Conservation (phyloP, 2,888 invertebrate species). For the Arge pagana region DNA sequence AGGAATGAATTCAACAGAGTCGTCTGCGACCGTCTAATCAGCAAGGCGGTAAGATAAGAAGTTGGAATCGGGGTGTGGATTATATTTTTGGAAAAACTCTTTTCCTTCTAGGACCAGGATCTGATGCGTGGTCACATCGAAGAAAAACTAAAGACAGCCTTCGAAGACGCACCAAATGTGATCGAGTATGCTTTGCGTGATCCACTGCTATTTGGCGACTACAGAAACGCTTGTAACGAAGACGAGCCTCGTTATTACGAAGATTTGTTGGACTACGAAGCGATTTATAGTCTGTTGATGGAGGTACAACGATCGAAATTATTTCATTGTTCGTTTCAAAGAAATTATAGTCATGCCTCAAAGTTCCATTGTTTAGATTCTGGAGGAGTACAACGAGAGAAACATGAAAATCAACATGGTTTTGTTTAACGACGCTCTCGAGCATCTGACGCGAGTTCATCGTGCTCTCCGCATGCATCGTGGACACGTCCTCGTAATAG, state of each 20-base stretch:
- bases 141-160: constrained; percentile 65
- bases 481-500: constrained; percentile 84
- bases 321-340: constrained; percentile 14
- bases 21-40: constrained; percentile 85
- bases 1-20: constrained; percentile 87
- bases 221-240: constrained; percentile 82
- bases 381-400: constrained; percentile 84
- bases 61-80: constrained; percentile 15
- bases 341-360: not conserved
- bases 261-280: constrained; percentile 87
- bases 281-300: constrained; percentile 84
- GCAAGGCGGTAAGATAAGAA: constrained; percentile 59
- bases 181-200: constrained; percentile 76
- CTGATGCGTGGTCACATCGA: constrained; percentile 67
- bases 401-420: constrained; percentile 74
- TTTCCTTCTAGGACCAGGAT: constrained; percentile 65
- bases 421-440: constrained; percentile 88
- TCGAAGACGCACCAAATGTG: constrained; percentile 59
- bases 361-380: constrained; percentile 63
- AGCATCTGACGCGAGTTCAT: constrained; percentile 87
- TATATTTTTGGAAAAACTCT: not conserved
- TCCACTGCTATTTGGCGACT: constrained; percentile 88
- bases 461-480: constrained; percentile 81
- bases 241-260: constrained; percentile 82
- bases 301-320: constrained; percentile 64